These are phyloP conservation scores for Halichoerus grypus DNA, from an alignment of 2,113 vertebrate genomes.

Conservation along the genomic window DNA sequence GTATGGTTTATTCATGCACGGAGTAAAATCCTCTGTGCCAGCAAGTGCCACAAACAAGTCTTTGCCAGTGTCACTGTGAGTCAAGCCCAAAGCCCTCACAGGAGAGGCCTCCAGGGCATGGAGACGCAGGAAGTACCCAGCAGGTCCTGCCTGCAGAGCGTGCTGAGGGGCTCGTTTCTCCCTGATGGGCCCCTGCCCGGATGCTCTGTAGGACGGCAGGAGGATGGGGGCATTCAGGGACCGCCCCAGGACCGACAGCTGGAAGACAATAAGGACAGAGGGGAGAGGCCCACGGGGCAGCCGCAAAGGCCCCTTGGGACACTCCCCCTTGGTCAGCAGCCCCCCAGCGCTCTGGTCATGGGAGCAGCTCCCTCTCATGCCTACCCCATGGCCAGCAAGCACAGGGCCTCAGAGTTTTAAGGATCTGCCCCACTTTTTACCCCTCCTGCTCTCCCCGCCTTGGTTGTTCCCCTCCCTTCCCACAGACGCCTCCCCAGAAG, in stretches of 20 bases:
- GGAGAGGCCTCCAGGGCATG: neutral
- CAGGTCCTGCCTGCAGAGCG: neutral
- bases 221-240: neutral
- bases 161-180: neutral
- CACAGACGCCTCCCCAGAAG: neutral
- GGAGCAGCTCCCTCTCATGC: neutral
- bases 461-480: neutral
- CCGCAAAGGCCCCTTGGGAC: no score
- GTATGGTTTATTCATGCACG: neutral
- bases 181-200: neutral
- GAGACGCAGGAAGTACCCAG: neutral
- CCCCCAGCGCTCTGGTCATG: no score
- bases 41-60: neutral
- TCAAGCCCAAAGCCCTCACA: neutral
- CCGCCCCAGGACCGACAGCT: neutral
- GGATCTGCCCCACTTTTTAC: no score
- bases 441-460: neutral
- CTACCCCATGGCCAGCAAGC: neutral
- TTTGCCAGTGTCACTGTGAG: neutral
- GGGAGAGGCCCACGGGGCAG: neutral
- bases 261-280: neutral
- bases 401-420: neutral
- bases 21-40: neutral
- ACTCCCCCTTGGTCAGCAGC: neutral
- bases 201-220: neutral